Evolutionary conservation across 2,888 invertebrate species (phyloP).

Genomic region (Arge pagana): DNA sequence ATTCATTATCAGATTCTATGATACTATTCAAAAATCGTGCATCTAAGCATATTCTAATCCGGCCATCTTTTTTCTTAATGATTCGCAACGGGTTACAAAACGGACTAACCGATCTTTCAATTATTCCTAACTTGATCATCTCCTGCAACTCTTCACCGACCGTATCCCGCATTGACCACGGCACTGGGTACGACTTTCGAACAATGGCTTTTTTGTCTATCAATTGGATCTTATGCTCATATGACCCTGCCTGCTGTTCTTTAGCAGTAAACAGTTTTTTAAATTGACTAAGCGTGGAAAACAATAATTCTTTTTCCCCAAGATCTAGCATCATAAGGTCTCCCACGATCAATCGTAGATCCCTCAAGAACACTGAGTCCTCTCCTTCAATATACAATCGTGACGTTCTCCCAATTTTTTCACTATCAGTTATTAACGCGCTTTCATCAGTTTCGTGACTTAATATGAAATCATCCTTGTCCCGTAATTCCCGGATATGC

Average conservation of each 20-base stretch:
- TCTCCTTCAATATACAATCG: no score
- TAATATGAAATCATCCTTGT: no score
- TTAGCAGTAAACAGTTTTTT: conserved; percentile 30
- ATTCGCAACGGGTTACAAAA: conserved; percentile 43
- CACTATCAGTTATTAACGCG: no score
- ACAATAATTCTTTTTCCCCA: conserved; percentile 8
- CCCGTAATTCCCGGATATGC: no score
- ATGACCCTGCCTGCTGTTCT: no score
- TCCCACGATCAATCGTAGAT: conserved; percentile 3
- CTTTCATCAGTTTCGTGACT: no score
- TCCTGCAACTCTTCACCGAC: conserved; percentile 36
- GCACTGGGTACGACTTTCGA: conserved; percentile 39
- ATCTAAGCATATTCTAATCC: conserved; percentile 43
- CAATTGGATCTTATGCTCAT: conserved; percentile 36
- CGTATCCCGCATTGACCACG: conserved; percentile 33
- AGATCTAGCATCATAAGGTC: neutral
- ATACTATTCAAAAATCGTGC: conserved; percentile 40
- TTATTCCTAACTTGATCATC: conserved; percentile 39
- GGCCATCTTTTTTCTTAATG: conserved; percentile 40
- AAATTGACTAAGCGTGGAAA: conserved; percentile 6
- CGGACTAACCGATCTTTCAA: conserved; percentile 37
- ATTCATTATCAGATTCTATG: conserved; percentile 41
- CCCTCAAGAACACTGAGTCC: conserved; percentile 22
- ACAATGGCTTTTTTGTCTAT: conserved; percentile 31
- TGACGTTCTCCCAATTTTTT: no score